These are phyloP conservation scores for Cepaea hortensis DNA, from an alignment of 2,888 invertebrate genomes.

Conservation along the genomic window DNA sequence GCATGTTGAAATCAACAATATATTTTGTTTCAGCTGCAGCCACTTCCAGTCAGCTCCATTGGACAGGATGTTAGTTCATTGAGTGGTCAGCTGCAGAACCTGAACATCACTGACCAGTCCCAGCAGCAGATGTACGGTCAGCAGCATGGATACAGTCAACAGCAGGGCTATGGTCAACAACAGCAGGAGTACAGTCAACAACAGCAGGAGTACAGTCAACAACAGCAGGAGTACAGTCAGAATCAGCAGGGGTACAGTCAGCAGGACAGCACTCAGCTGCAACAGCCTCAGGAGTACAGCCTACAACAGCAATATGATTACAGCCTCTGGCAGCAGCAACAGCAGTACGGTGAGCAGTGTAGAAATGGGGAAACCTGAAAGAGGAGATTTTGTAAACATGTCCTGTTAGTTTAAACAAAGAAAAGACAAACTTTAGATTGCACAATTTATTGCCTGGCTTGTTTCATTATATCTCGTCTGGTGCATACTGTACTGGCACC, in stretches of 20 bases:
- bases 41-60: neutral
- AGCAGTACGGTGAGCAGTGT: conserved; percentile 36
- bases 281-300: conserved; percentile 38
- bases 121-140: conserved; percentile 11
- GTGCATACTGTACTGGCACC: too few relatives aligned
- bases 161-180: conserved; percentile 35
- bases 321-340: conserved; percentile 42
- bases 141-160: neutral
- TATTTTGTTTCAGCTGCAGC: neutral
- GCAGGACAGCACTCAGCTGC: neutral
- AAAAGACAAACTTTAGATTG: too few relatives aligned
- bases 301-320: conserved; percentile 46
- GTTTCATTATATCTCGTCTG: too few relatives aligned
- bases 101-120: conserved; percentile 11
- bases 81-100: conserved; percentile 4
- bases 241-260: conserved; percentile 15
- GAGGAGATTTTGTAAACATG: too few relatives aligned
- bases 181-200: conserved; percentile 28
- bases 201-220: neutral
- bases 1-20: too few relatives aligned
- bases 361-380: neutral
- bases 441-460: too few relatives aligned
- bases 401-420: too few relatives aligned
- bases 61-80: neutral
- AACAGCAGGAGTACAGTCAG: conserved; percentile 3